Evolutionary conservation across 2,113 vertebrate species (phyloP), one percentile per base, ranked within the genome.

Genomic region (Oryzias curvinotus): DNA sequence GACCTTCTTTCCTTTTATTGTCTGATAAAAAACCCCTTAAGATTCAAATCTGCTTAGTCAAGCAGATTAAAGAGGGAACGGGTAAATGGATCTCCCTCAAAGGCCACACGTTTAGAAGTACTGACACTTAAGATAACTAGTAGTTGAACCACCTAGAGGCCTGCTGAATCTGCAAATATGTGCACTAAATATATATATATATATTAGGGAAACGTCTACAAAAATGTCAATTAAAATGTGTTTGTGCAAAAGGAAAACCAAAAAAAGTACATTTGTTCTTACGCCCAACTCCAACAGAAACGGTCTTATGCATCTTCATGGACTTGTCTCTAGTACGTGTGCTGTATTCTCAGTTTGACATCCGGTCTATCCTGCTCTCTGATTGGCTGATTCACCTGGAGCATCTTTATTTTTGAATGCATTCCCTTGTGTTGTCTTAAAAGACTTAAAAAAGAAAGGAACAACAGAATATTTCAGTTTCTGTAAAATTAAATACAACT

Each of bases 381-480:
- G 77, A 87, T 85, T 86, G 80, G 82, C 82, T 80, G 78, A 80
- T 68, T 70, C 75, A 81, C 71, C 77, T 43, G 21, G 84, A 78
- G 64, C 77, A 52, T 82, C 83, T 83, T 46, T 81, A 85, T 84
- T 72, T 71, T 87, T 79, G 82, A 88, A 73, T 52, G 77, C 81
- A 82, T 87, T 88, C 72, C 77, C 77, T 84, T 68, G 81, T 80
- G 84, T 76, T 71, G 63, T 84, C 75, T 66, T 82, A 62, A 81
- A 75, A 57, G 68, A 69, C 57, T 73, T n/a, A n/a, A n/a, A n/a
- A n/a, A n/a, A n/a, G n/a, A n/a, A n/a, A n/a, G n/a, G n/a, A n/a
- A n/a, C n/a, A n/a, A n/a, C n/a, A n/a, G n/a, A n/a, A n/a, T n/a
- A n/a, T n/a, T n/a, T n/a, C n/a, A n/a, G n/a, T n/a, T n/a, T n/a